Percentiles rank a stretch among this genome's conserved stretches.
Evolutionary conservation across 2,113 vertebrate species (phyloP).

Genomic region (Caranx melampygus): DNA sequence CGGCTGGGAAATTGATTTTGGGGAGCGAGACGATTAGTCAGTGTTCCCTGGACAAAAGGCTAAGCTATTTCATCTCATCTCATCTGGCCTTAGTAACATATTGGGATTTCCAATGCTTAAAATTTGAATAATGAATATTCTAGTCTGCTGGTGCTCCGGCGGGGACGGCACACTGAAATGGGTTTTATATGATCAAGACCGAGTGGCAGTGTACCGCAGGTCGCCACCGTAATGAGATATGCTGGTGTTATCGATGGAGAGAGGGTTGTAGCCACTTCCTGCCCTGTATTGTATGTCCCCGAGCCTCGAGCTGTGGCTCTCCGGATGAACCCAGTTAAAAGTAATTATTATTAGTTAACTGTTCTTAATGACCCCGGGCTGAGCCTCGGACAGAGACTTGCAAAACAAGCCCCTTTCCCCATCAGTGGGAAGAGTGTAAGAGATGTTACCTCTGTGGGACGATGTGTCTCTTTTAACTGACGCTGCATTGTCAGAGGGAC

Average conservation of each 20-base stretch:
- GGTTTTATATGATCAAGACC: slow-evolving; percentile 78
- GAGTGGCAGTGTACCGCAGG: slow-evolving; percentile 72
- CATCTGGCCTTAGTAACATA: slow-evolving; percentile 81
- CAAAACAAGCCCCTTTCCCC: slow-evolving; percentile 52
- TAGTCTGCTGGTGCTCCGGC: slow-evolving; percentile 54
- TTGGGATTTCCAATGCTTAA: slow-evolving; percentile 82
- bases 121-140: slow-evolving; percentile 85
- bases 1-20: slow-evolving; percentile 80
- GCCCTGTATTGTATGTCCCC: slow-evolving; percentile 65
- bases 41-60: slow-evolving; percentile 81
- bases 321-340: slow-evolving; percentile 61
- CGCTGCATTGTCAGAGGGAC: slow-evolving; percentile 56
- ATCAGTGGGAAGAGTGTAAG: slow-evolving; percentile 24
- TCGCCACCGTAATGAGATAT: slow-evolving; percentile 79
- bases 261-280: slow-evolving; percentile 76
- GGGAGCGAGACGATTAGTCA: slow-evolving; percentile 80
- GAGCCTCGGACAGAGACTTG: slow-evolving; percentile 49
- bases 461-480: slow-evolving; percentile 51
- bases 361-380: slow-evolving; percentile 77
- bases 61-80: slow-evolving; percentile 83
- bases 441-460: slow-evolving; percentile 37
- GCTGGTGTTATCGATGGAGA: slow-evolving; percentile 73
- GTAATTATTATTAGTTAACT: slow-evolving; percentile 84
- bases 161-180: slow-evolving; percentile 67
- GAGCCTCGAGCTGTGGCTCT: slow-evolving; percentile 45